Percentiles rank a stretch among this genome's conserved stretches.
phyloP scores from a whole-genome alignment of 2,113 vertebrate genomes.

The Triplophysa dalaica region DNA sequence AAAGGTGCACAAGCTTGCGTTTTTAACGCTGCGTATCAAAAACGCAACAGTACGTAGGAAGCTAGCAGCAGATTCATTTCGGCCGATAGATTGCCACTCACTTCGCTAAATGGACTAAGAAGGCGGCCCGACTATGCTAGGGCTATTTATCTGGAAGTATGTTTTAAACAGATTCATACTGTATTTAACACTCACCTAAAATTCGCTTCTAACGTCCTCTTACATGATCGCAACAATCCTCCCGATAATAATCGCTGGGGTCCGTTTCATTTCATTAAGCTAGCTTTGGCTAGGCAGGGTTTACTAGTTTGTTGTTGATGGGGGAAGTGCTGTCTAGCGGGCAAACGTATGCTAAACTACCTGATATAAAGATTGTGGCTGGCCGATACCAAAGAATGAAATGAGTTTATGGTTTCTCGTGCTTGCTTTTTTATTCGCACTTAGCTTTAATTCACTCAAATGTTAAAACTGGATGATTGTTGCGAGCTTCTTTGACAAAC shows the following conservation, averaged over 20 bases:
- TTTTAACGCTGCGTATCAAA: constrained; percentile 26
- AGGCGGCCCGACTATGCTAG: constrained; percentile 1
- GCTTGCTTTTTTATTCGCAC: constrained; percentile 18
- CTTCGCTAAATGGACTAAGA: constrained; percentile 29
- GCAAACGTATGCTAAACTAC: constrained; percentile 45
- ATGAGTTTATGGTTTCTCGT: constrained; percentile 15
- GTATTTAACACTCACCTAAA: constrained; percentile 69
- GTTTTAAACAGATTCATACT: constrained; percentile 7
- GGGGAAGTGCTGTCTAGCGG: constrained; percentile 73
- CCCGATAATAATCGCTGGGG: constrained; percentile 68
- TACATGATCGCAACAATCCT: constrained; percentile 76
- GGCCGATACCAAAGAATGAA: constrained; percentile 51
- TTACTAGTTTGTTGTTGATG: constrained; percentile 70
- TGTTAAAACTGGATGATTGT: not conserved
- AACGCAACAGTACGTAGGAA: constrained; percentile 23
- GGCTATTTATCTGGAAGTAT: constrained; percentile 21
- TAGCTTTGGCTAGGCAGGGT: constrained; percentile 65
- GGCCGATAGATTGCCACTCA: constrained; percentile 28
- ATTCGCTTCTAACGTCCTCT: constrained; percentile 66
- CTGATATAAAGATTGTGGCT: constrained; percentile 41
- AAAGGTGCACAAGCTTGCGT: not conserved
- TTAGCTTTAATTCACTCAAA: constrained; percentile 23
- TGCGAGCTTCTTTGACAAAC: constrained; percentile 28
- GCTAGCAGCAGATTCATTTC: constrained; percentile 30
- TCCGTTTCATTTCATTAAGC: constrained; percentile 75